Evolutionary conservation across 2,888 invertebrate genomes (phyloP), one percentile per base, ranked within the genome.

Genomic region (Ophion slaviceki): DNA sequence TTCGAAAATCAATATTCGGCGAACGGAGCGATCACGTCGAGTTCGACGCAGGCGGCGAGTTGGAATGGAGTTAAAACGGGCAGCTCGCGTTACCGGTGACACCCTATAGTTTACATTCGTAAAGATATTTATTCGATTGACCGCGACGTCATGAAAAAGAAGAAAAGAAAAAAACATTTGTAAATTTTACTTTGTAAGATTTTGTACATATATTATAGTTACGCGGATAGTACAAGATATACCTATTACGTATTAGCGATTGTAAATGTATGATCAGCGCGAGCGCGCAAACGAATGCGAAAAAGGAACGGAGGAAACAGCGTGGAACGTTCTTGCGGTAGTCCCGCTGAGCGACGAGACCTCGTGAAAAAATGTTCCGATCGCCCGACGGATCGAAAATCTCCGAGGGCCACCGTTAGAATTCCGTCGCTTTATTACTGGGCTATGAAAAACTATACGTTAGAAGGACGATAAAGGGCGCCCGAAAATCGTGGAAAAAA

Each of bases 121-220:
- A 57, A 83, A 85, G 86, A 89, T 90, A 90, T 88, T 90, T 89
- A 92, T 92, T 93, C 91, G 89, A 92, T 91, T 92, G 91, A 91
- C 91, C 89, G 90, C 91, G 91, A 40, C 90, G 91, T 92, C 91
- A 90, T 92, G 17, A 53, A 53, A 53, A 53, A 14, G 11, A 11
- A 17, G 4, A 53, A 11, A 53, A 11, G 77, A 74, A 28, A 86
- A 92, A 75, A 59, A 86, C 92, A 91, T 93, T 94, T 94, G 94
- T 94, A 94, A 93, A 94, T 93, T 94, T 91, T 94, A 90, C 93
- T 94, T 92, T 92, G 94, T 94, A 94, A 94, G 92, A 94, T 94
- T 94, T 94, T 94, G 94, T 94, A 94, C 91, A 94, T 94, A 94
- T 91, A 91, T 92, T 92, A 87, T 89, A 89, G 89, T 89, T 89